Conservation (phyloP, 2,888 invertebrate species). For the Macrosiphum euphorbiae region DNA sequence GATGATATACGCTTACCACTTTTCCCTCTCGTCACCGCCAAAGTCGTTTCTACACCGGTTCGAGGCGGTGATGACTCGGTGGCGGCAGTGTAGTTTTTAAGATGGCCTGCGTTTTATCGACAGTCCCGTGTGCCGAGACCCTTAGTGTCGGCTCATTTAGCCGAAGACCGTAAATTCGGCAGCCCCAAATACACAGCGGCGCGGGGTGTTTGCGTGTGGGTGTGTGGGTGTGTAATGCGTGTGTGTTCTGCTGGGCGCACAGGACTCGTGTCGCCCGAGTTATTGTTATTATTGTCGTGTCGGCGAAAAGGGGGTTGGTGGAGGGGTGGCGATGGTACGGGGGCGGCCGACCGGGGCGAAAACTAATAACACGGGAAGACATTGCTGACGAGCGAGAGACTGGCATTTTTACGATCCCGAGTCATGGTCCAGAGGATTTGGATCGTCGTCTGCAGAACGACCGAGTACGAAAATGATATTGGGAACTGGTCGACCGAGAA, state of each 20-base stretch:
- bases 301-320: not conserved
- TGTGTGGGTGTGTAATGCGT: not conserved
- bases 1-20: not conserved
- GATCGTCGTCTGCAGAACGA: constrained; percentile 38
- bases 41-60: constrained; percentile 22
- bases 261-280: constrained; percentile 52
- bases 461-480: constrained; percentile 38
- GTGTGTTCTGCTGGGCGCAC: not conserved
- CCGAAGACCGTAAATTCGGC: constrained; percentile 56
- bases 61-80: not conserved
- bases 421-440: constrained; percentile 59
- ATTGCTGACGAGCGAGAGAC: constrained; percentile 51
- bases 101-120: constrained; percentile 63
- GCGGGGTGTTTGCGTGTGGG: not conserved
- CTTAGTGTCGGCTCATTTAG: constrained; percentile 64
- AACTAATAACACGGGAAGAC: constrained; percentile 62
- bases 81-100: constrained; percentile 26
- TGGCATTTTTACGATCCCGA: constrained; percentile 56
- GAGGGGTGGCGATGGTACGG: not conserved
- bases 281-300: constrained; percentile 56
- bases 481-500: constrained; percentile 51
- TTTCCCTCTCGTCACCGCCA: not conserved
- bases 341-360: constrained; percentile 11
- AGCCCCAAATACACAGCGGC: constrained; percentile 21
- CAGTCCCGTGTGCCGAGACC: constrained; percentile 39